A percentile compares a stretch with the other conserved stretches of the same genome.
Conservation (phyloP, 2,113 vertebrate genomes). For the Pomatostomus ruficeps region DNA sequence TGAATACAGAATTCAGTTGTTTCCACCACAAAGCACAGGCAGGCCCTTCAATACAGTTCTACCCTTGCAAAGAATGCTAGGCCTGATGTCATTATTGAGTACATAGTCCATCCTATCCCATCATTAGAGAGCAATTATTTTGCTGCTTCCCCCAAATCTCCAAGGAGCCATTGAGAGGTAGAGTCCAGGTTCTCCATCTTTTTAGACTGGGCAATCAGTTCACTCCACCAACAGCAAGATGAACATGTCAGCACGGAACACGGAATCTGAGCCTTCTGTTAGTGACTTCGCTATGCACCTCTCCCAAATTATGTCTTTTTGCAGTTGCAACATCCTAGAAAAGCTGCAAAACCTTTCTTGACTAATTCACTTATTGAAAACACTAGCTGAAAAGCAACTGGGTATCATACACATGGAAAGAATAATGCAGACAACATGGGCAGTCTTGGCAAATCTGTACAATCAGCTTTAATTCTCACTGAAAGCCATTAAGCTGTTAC, state of each 20-base stretch:
- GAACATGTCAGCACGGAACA: not conserved
- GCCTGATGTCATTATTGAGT: not conserved
- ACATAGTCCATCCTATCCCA: not conserved
- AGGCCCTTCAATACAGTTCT: not conserved
- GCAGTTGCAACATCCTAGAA: not conserved
- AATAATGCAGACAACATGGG: not conserved
- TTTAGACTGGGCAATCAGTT: not conserved
- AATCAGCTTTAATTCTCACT: not conserved
- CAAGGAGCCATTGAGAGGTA: not conserved
- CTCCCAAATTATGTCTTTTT: not conserved
- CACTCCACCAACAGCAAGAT: not conserved
- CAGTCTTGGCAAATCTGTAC: not conserved
- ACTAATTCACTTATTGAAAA: not conserved
- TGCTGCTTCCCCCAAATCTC: not conserved
- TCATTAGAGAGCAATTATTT: not conserved
- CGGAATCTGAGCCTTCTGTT: not conserved
- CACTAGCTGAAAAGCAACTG: not conserved
- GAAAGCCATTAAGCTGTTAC: not conserved
- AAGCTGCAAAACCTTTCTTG: not conserved
- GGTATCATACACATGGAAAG: not conserved
- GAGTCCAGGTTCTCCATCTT: not conserved
- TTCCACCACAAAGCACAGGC: not conserved
- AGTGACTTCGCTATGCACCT: rapidly evolving
- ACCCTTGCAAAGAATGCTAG: not conserved
- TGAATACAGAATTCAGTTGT: not conserved